phyloP scores from a whole-genome alignment of 2,888 invertebrate species.

The Thereva unica region DNA sequence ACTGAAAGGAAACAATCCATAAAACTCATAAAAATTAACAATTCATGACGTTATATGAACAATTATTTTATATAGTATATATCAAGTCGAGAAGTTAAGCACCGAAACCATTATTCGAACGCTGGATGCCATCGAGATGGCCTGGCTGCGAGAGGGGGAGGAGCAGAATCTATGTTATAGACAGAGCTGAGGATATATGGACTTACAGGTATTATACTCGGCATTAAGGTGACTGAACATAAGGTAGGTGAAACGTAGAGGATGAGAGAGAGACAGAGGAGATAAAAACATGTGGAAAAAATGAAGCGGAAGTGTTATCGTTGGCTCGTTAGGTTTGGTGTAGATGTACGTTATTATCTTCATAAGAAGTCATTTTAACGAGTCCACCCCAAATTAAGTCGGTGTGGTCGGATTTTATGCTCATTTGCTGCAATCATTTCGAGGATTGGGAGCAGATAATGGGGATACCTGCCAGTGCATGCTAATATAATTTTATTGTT shows the following conservation, averaged over 20 bases:
- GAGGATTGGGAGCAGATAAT: too few species aligned
- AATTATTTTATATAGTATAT: slow-evolving; percentile 20
- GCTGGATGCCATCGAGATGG: slow-evolving; percentile 11
- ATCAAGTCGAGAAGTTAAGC: slow-evolving; percentile 30
- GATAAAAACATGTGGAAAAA: background rate
- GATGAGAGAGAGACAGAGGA: background rate
- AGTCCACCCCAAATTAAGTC: slow-evolving; percentile 11
- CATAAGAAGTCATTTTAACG: slow-evolving; percentile 20
- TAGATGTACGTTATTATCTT: slow-evolving; percentile 9
- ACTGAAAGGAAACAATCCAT: slow-evolving; percentile 27
- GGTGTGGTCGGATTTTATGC: slow-evolving; percentile 19
- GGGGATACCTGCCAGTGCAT: too few species aligned
- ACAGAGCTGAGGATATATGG: too few species aligned
- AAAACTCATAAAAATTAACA: slow-evolving; percentile 36
- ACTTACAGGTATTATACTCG: background rate
- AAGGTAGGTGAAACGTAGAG: background rate
- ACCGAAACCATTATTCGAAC: slow-evolving; percentile 23
- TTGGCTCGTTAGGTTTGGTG: slow-evolving; percentile 20
- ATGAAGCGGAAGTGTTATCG: slow-evolving; percentile 27
- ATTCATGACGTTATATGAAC: slow-evolving; percentile 32
- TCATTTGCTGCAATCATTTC: background rate
- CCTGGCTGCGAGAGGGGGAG: background rate
- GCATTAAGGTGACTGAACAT: background rate
- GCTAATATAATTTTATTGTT: too few species aligned
- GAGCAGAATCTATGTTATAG: too few species aligned